These are phyloP conservation scores for Eupristina koningsbergeri DNA, from an alignment of 1,140 invertebrate species.

Conservation along the genomic window DNA sequence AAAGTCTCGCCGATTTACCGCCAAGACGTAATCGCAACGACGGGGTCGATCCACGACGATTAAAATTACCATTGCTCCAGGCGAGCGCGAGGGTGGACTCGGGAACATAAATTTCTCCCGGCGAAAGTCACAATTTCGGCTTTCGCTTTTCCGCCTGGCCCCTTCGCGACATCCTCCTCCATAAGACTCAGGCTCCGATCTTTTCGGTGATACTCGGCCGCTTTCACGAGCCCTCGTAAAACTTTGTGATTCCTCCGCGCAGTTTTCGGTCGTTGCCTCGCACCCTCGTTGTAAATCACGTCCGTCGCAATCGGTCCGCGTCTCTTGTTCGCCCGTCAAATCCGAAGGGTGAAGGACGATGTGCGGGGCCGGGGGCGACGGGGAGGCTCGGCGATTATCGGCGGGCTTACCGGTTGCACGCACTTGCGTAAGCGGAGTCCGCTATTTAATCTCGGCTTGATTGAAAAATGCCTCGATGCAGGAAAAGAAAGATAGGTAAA, in stretches of 20 bases:
- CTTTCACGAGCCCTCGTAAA: background rate
- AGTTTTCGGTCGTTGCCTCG: too few relatives aligned
- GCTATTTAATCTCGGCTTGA: background rate
- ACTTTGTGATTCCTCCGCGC: too few relatives aligned
- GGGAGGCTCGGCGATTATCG: too few relatives aligned
- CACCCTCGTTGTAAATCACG: background rate
- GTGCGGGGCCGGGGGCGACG: too few relatives aligned
- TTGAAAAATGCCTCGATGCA: background rate
- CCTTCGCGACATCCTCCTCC: background rate
- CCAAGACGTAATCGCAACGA: background rate
- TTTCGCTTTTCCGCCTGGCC: background rate
- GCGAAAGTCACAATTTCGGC: conserved; percentile 1
- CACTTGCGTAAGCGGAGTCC: background rate
- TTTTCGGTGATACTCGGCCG: background rate
- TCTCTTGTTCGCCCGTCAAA: too few relatives aligned
- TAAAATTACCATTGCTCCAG: conserved; percentile 41
- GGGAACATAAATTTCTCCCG: background rate
- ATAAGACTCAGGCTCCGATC: too few relatives aligned
- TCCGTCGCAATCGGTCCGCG: too few relatives aligned
- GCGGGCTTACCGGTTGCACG: background rate
- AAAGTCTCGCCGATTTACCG: conserved; percentile 37
- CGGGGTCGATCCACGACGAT: conserved; percentile 18
- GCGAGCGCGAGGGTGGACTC: background rate
- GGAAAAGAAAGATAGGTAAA: background rate
- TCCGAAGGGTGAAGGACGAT: too few relatives aligned